A percentile compares a stretch with the other conserved stretches of the same genome.
These are phyloP conservation scores for Epicauta chinensis DNA, from an alignment of 1,140 invertebrate genomes.

Conservation along the genomic window DNA sequence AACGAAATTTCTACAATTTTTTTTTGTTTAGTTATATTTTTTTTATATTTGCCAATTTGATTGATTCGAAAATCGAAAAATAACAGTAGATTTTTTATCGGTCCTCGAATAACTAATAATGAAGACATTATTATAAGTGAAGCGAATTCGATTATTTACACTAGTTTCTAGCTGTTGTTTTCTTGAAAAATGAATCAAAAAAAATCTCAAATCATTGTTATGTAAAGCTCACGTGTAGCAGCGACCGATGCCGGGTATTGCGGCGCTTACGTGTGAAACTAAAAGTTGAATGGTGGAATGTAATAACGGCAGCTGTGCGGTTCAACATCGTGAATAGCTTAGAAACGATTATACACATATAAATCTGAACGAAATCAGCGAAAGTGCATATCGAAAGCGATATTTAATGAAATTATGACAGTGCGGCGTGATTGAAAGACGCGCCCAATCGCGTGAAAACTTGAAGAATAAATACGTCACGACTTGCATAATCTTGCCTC, in stretches of 20 bases:
- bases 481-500: not conserved
- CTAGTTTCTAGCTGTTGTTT: too few relatives aligned
- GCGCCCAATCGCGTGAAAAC: not conserved
- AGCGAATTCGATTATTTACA: not conserved
- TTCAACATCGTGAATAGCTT: conserved; percentile 8
- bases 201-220: too few relatives aligned
- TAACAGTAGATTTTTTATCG: too few relatives aligned
- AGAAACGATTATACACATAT: conserved; percentile 6
- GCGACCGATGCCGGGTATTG: too few relatives aligned
- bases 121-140: too few relatives aligned
- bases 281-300: conserved; percentile 9
- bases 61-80: too few relatives aligned
- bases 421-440: conserved; percentile 5
- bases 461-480: conserved; percentile 9
- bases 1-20: not conserved
- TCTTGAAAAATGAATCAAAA: too few relatives aligned
- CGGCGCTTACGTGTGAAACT: conserved; percentile 10
- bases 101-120: not conserved
- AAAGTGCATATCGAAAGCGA: conserved; percentile 7
- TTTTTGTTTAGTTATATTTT: too few relatives aligned
- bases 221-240: too few relatives aligned
- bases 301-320: conserved; percentile 6
- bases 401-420: conserved; percentile 17
- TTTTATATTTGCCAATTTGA: too few relatives aligned
- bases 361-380: not conserved